These are phyloP conservation scores for Pithys albifrons DNA, from an alignment of 2,113 vertebrate genomes.

Conservation along the genomic window DNA sequence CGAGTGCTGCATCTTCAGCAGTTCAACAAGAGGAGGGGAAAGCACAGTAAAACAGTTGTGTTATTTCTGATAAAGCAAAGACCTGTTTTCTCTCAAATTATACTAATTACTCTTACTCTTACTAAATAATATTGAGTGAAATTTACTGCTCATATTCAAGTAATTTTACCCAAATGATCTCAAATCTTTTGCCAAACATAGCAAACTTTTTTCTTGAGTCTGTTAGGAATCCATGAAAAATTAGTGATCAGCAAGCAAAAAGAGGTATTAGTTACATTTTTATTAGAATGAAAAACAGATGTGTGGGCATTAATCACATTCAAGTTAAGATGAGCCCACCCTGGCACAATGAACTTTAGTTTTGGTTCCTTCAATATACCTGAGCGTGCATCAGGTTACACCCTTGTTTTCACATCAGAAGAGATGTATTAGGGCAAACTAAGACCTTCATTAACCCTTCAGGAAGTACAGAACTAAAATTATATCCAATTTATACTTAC, in stretches of 20 bases:
- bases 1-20: neutral
- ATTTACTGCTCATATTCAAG: neutral
- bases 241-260: conserved; percentile 60
- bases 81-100: neutral
- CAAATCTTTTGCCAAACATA: neutral
- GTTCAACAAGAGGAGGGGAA: neutral
- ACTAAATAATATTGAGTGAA: neutral
- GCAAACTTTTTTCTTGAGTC: neutral
- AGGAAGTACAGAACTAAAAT: neutral
- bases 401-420: neutral
- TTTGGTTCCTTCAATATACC: neutral
- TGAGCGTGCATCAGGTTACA: neutral
- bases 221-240: conserved; percentile 35
- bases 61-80: neutral
- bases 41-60: neutral
- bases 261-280: conserved; percentile 60
- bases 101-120: neutral
- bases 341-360: neutral
- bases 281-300: conserved; percentile 83
- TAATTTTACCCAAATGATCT: neutral
- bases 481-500: neutral
- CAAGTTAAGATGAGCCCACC: neutral
- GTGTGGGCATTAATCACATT: conserved; percentile 66
- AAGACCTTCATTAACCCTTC: neutral
- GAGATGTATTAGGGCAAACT: neutral